Base-by-base conservation (phyloP, 1,140 invertebrate genomes). In the Zophobas atratus region DNA sequence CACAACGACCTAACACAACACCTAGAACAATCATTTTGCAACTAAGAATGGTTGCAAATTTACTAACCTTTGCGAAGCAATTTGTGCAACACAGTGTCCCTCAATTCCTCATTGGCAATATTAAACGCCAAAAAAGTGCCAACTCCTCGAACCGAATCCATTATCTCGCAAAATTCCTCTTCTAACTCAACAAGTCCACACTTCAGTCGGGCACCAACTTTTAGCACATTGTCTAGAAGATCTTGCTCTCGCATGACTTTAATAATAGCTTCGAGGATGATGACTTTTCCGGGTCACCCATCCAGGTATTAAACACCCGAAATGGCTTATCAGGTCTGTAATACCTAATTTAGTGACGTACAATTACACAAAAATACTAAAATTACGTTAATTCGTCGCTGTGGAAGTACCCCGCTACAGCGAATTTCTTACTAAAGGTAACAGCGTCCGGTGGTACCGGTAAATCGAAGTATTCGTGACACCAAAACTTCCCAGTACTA, bases 261-360 rank as follows among this genome's bases (percentile, higher is more conserved):
- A 1, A 99, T 80, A 0, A 99, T 92, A 78, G 92, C 92, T 85
- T 98, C 94, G 43, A 99, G 86, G 0, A 99, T 86, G 20, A 98
- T 88, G 6, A 99, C 83, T 89, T 99, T 99, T 20, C 95, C 92
- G 5, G 99, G 87, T 99, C 99, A 20, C 99, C 99, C 92, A 99
- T 95, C 99, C 98, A 99, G 0, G 99, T 99, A 86, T 99, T 99
- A 87, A 99, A 99, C 70, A 99, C 95, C 74, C 98, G 89, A 84
- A 97, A 99, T 0, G 94, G 88, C 84, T 97, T 91, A 49, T 91
- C 90, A 4, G 94, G 92, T 39, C 57, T 77, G 36, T 5, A 67
- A 63, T 63, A 35, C 3, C 3, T 0, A 46, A 4, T 46, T 4
- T 34, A 1, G 49, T 51, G 6, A 48, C 49, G 20, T 41, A 6